Evolutionary conservation across 1,140 invertebrate genomes (phyloP), one percentile per base, ranked within the genome.

Genomic region (Fopius arisanus): DNA sequence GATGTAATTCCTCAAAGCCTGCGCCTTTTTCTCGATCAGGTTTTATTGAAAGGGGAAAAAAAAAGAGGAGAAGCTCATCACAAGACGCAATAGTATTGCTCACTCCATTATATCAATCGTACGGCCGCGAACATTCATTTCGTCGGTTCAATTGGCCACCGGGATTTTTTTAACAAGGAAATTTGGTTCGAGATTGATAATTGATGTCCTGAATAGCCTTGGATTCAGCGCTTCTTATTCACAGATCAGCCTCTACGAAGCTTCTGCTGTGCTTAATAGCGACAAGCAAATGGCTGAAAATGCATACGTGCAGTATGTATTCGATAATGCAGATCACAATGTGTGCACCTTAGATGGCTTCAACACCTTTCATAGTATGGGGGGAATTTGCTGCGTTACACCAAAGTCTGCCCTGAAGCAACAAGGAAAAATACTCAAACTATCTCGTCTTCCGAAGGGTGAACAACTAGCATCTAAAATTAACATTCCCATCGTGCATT

Each of bases 261-360:
- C 79, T 77, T 82, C 81, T 78, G 78, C 80, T 74, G 81, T 83
- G 79, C 79, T 78, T 26, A 71, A 80, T 71, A 79, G 78, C 73
- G 77, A 68, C 10, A 67, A 71, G 70, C 10, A 33, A 28, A 16
- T 67, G 69, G 43, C 79, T 75, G 75, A 77, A 48, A 77, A 76
- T 72, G 70, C 78, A 10, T 70, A 82, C 75, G 73, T 78, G 62
- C 82, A 84, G 79, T 83, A 82, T 80, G 79, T 82, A 75, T 80
- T 71, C 78, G 81, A 83, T 72, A 85, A 83, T 82, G 80, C 82
- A 6, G 81, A 86, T 78, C 82, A 83, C 63, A 84, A 84, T 83
- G 79, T 83, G 63, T 51, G 59, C 68, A 84, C 80, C 80, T 75
- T 84, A 77, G 80, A 83, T 67, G 81, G 81, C 77, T 74, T 82